Conservation (phyloP, 2,113 vertebrate genomes). For the Synchiropus splendidus region DNA sequence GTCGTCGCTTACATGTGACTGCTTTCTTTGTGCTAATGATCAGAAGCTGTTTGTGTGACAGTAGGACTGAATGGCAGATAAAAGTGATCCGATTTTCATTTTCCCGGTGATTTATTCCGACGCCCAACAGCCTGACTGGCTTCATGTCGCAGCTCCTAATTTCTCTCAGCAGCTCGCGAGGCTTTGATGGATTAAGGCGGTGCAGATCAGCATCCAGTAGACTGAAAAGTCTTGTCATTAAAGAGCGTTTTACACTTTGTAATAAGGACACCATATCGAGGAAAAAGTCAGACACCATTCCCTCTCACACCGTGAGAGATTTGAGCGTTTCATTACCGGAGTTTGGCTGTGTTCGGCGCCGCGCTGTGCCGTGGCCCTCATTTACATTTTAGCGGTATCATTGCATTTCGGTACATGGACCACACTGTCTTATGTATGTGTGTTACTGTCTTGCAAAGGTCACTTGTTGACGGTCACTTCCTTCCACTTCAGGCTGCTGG, state of each 20-base stretch:
- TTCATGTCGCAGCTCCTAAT: slow-evolving; percentile 21
- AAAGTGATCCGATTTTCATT: slow-evolving; percentile 15
- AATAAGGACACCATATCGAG: slow-evolving; percentile 11
- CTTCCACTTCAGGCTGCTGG: slow-evolving; percentile 59
- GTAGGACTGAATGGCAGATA: slow-evolving; percentile 22
- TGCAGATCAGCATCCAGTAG: slow-evolving; percentile 27
- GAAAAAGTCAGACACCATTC: slow-evolving; percentile 3
- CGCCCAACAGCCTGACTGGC: slow-evolving; percentile 12
- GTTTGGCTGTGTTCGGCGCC: too few relatives aligned
- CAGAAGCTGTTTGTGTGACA: slow-evolving; percentile 13
- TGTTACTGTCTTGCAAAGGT: too few relatives aligned
- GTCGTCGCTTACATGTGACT: slow-evolving; percentile 2
- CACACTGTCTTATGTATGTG: too few relatives aligned
- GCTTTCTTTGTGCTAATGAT: slow-evolving; percentile 22
- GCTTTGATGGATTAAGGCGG: slow-evolving; percentile 26
- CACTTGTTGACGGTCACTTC: not conserved
- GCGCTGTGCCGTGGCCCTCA: too few relatives aligned
- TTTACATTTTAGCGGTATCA: too few relatives aligned
- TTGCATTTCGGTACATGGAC: too few relatives aligned
- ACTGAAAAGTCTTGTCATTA: slow-evolving; percentile 12
- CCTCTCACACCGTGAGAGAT: too few relatives aligned
- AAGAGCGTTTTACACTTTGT: slow-evolving; percentile 22
- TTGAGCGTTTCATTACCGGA: too few relatives aligned
- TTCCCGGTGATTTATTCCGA: slow-evolving; percentile 26
- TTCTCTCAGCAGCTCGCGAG: slow-evolving; percentile 8